phyloP scores from a whole-genome alignment of 2,113 vertebrate species.

The Merops nubicus region DNA sequence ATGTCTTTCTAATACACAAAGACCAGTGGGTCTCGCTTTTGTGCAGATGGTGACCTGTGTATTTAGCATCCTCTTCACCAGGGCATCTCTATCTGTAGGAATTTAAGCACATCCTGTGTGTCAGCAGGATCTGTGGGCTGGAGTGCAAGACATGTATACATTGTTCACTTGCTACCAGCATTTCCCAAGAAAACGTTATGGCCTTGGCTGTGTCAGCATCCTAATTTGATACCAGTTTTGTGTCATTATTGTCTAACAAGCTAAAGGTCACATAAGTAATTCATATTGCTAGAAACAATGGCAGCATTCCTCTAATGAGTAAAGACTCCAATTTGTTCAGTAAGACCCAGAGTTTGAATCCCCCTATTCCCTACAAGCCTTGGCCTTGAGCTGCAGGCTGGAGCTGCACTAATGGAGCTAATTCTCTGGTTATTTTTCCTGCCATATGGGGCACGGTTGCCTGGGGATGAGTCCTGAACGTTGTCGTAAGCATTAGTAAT shows the following conservation, averaged over 20 bases:
- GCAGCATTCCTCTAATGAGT: not conserved
- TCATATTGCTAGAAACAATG: not conserved
- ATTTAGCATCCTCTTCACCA: not conserved
- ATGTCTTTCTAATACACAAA: not conserved
- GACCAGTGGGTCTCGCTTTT: not conserved
- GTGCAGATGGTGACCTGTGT: not conserved
- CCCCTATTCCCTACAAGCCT: not conserved
- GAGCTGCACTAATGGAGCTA: not conserved
- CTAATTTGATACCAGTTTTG: not conserved
- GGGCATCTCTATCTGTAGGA: not conserved
- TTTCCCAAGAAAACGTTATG: not conserved
- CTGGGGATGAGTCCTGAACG: not conserved
- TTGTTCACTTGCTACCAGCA: not conserved
- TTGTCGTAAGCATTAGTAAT: not conserved
- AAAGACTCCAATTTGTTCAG: not conserved
- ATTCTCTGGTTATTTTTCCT: constrained; percentile 18
- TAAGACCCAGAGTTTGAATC: not conserved
- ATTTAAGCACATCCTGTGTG: not conserved
- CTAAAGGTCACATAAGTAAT: not conserved
- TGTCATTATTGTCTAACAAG: not conserved
- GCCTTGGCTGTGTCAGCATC: not conserved
- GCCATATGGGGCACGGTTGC: not conserved
- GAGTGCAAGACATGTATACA: rapidly evolving
- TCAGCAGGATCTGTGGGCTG: not conserved
- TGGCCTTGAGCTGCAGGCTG: not conserved